Base-by-base conservation (phyloP, 2,113 vertebrate genomes). In the Microcebus tavaratra region DNA sequence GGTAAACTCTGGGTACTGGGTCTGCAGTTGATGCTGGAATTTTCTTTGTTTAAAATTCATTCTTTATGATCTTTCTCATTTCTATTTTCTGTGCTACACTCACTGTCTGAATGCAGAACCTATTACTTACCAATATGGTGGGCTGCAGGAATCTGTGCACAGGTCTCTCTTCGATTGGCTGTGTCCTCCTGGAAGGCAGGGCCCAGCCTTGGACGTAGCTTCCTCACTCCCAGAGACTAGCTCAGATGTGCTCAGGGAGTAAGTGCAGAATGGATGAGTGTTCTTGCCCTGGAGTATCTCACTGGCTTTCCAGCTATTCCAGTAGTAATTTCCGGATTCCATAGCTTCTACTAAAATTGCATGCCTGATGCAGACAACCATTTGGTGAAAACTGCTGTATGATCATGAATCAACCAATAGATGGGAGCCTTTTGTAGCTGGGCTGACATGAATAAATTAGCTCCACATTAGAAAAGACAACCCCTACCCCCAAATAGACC, bases 21-120 rank as follows among this genome's bases (percentile, higher is more conserved):
- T 48, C 84, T 68, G 42, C 6, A 9, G 53, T 59, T 8, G 39
- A 34, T 42, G 23, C 31, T 23, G 6, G 34, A 31, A 42, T 55
- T 88, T 88, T 81, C 83, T 81, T 10, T 88, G 67, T 78, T 65
- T 95, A 36, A 73, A 61, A 73, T 48, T 75, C 48, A 59, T 15
- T 18, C 67, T 82, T 65, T 57, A 4, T 21, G 45, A 45, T 63
- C 83, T 84, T 65, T 23, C 29, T 21, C 14, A 15, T 67, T 68
- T 61, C 48, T 70, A 23, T 1, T 10, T n/a, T 23, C 48, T 50
- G 84, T 2, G 2, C 31, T 36, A 7, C 67, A 7, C 67, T 76
- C 75, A 14, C 68, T 6, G 8, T 21, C 39, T 50, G 68, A 36
- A 36, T 48, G 21, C 45, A 23, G 82, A 61, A 67, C 85, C 48